Percentiles rank a stretch among this genome's conserved stretches.
Evolutionary conservation across 1,140 invertebrate genomes (phyloP).

Genomic region (Polypedilum vanderplanki): DNA sequence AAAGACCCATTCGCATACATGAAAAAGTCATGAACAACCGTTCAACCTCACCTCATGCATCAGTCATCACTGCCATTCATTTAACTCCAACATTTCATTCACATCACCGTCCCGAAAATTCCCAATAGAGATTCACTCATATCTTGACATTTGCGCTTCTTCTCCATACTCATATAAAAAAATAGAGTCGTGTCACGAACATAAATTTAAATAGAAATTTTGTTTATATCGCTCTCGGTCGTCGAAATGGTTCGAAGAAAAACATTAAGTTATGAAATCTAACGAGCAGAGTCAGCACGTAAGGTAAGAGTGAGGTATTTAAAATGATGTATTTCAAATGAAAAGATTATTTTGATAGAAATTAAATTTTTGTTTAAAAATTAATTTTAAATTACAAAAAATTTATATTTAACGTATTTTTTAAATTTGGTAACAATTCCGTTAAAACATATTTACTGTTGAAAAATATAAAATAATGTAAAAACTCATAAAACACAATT

Average conservation of each 20-base stretch:
- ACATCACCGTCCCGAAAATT: not conserved
- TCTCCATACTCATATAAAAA: not conserved
- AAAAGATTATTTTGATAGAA: too few species aligned
- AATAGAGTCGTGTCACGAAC: slow-evolving; percentile 27
- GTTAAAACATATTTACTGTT: too few species aligned
- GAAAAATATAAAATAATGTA: too few species aligned
- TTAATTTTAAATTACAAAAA: too few species aligned
- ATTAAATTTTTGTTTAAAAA: too few species aligned
- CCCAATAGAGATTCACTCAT: slow-evolving; percentile 4
- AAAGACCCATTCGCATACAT: not conserved
- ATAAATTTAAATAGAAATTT: slow-evolving; percentile 29
- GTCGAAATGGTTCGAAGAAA: not conserved
- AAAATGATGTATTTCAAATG: too few species aligned
- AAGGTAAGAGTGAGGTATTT: not conserved
- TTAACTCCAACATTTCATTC: not conserved
- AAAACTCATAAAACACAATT: too few species aligned
- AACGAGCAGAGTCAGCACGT: not conserved
- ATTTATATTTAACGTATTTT: too few species aligned
- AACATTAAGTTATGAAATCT: not conserved
- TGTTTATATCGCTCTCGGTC: not conserved
- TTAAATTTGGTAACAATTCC: too few species aligned
- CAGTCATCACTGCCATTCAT: slow-evolving; percentile 5
- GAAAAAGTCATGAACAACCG: not conserved
- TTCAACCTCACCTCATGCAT: not conserved
- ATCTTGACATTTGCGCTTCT: slow-evolving; percentile 22